Evolutionary conservation across 2,888 invertebrate species (phyloP).

Genomic region (Drosophila melanosoma): DNA sequence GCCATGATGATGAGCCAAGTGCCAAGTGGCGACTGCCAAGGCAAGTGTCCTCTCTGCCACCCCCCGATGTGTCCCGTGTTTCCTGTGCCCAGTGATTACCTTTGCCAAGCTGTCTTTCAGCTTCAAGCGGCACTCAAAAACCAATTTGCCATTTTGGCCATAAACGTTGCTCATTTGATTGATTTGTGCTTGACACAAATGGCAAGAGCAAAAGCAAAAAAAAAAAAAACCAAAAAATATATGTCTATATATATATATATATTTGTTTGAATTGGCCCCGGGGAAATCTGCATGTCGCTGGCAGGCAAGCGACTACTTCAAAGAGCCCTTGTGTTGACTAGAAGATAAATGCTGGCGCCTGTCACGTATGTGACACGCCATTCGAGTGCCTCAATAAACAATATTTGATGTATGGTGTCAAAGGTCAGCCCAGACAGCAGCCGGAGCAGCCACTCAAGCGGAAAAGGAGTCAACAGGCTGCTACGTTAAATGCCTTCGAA

Average conservation of each 20-base stretch:
- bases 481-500: neutral
- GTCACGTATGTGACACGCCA: constrained; percentile 15
- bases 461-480: neutral
- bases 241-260: neutral
- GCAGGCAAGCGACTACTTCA: constrained; percentile 1
- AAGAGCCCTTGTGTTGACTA: constrained; percentile 20
- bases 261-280: constrained; percentile 22
- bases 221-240: constrained; percentile 6
- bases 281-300: constrained; percentile 49
- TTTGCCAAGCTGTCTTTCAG: constrained; percentile 34
- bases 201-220: neutral
- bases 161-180: constrained; percentile 74
- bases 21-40: constrained; percentile 40
- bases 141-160: constrained; percentile 77
- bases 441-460: neutral
- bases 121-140: constrained; percentile 57
- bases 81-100: constrained; percentile 46
- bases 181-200: constrained; percentile 58
- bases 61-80: neutral
- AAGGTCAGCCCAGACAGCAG: constrained; percentile 25
- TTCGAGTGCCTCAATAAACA: constrained; percentile 57
- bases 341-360: constrained; percentile 52
- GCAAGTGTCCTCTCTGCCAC: constrained; percentile 2
- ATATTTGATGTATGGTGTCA: constrained; percentile 37
- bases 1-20: constrained; percentile 67